phyloP scores from a whole-genome alignment of 2,113 vertebrate genomes.

The Pimephales promelas region DNA sequence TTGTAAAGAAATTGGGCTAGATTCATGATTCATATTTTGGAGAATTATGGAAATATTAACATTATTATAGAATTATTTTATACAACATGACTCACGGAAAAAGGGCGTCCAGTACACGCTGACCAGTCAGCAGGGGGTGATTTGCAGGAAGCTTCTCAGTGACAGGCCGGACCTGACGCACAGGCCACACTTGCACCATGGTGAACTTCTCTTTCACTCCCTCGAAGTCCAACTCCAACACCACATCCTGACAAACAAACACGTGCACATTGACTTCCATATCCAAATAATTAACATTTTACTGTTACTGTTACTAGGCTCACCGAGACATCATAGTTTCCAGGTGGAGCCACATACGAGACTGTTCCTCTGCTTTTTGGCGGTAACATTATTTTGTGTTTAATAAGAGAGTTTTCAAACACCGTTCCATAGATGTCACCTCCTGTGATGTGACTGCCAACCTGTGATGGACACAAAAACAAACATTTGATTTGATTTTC shows the following conservation, averaged over 20 bases:
- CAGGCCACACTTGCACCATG: conserved; percentile 97
- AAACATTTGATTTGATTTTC: not conserved
- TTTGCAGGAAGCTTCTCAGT: conserved; percentile 96
- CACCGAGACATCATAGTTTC: conserved; percentile 89
- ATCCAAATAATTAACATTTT: not conserved
- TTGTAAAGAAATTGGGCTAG: not conserved
- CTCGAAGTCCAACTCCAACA: conserved; percentile 96
- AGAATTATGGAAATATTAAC: not conserved
- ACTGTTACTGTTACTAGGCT: conserved; percentile 64
- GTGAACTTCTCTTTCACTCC: conserved; percentile 94
- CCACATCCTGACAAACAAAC: conserved; percentile 83
- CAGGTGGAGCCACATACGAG: conserved; percentile 91
- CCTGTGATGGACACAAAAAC: conserved; percentile 69
- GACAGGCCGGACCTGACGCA: conserved; percentile 92
- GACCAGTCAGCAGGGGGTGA: conserved; percentile 92
- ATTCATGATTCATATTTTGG: not conserved
- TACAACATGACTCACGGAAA: conserved; percentile 86
- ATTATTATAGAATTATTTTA: not conserved
- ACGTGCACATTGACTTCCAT: not conserved
- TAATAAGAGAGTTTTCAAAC: conserved; percentile 94
- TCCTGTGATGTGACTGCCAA: conserved; percentile 95
- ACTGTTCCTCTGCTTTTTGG: conserved; percentile 92
- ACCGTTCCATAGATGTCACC: conserved; percentile 94
- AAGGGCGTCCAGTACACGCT: conserved; percentile 93
- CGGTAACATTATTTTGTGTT: conserved; percentile 96